Conservation (phyloP, 2,888 invertebrate genomes). For the Cacoxenus indagator region DNA sequence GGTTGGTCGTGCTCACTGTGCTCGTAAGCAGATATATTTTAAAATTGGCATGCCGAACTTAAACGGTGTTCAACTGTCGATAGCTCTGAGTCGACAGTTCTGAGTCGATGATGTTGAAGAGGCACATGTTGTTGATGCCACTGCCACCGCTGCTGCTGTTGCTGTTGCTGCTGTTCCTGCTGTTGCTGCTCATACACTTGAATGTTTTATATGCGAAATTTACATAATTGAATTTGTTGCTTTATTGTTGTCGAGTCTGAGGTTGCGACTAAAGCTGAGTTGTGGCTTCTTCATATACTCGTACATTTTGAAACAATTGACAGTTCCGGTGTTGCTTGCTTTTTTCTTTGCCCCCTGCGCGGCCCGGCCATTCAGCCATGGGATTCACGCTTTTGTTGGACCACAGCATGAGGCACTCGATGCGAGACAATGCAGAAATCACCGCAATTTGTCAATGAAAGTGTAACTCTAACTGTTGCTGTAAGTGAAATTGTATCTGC, state of each 20-base stretch:
- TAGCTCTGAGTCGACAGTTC: not conserved
- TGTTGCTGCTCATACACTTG: slow-evolving; percentile 30
- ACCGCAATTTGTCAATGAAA: slow-evolving; percentile 70
- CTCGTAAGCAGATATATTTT: not conserved
- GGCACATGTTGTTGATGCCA: not conserved
- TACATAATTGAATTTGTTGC: slow-evolving; percentile 70
- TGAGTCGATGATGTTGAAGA: not conserved
- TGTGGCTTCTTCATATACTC: not conserved
- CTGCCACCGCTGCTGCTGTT: not conserved
- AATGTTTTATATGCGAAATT: slow-evolving; percentile 43
- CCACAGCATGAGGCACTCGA: slow-evolving; percentile 5
- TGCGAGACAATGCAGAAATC: slow-evolving; percentile 57
- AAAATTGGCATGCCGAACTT: not conserved
- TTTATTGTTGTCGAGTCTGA: slow-evolving; percentile 64
- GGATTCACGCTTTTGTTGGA: slow-evolving; percentile 1
- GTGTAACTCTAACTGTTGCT: slow-evolving; percentile 60
- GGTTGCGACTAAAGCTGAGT: not conserved
- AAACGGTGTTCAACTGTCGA: slow-evolving; percentile 6
- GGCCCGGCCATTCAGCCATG: no score
- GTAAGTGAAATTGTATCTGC: not conserved
- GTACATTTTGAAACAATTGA: slow-evolving; percentile 61
- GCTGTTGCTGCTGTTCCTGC: slow-evolving; percentile 19
- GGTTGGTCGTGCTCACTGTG: slow-evolving; percentile 2
- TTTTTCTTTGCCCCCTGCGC: not conserved
- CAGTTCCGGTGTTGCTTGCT: slow-evolving; percentile 66